Evolutionary conservation across 1,140 invertebrate genomes (phyloP).

Genomic region (Bombus ignitus): DNA sequence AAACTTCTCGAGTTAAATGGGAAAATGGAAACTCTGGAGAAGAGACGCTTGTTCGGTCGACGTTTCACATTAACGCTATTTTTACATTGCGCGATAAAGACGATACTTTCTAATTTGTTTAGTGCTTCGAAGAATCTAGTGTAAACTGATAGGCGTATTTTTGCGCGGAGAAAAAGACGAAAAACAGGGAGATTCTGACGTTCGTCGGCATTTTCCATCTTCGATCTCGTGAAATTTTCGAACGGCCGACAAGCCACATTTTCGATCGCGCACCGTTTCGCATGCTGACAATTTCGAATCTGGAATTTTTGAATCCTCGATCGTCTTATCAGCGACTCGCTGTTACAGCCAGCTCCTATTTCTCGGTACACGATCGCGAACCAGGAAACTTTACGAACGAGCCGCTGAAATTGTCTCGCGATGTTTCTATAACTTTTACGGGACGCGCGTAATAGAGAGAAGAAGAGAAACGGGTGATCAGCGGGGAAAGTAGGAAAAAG

Average conservation of each 20-base stretch:
- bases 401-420: not conserved
- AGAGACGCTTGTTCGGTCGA: not conserved
- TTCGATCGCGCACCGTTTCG: not conserved
- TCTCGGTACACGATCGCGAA: not conserved
- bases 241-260: not conserved
- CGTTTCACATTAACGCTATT: slow-evolving; percentile 25
- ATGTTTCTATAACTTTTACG: not conserved
- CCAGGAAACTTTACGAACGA: not conserved
- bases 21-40: not conserved
- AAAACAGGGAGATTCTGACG: not conserved
- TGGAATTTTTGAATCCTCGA: not conserved
- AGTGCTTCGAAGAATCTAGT: not conserved
- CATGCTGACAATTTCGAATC: not conserved
- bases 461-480: not conserved
- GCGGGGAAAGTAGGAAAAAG: not conserved
- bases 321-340: not conserved
- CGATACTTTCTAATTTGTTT: slow-evolving; percentile 1
- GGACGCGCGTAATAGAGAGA: not conserved
- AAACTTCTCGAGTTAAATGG: not conserved
- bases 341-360: not conserved
- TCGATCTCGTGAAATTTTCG: not conserved
- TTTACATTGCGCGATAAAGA: slow-evolving; percentile 16
- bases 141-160: not conserved
- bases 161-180: too few species aligned
- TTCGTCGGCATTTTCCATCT: not conserved